Conservation (phyloP, 2,113 vertebrate genomes). For the Cyprinus carpio region DNA sequence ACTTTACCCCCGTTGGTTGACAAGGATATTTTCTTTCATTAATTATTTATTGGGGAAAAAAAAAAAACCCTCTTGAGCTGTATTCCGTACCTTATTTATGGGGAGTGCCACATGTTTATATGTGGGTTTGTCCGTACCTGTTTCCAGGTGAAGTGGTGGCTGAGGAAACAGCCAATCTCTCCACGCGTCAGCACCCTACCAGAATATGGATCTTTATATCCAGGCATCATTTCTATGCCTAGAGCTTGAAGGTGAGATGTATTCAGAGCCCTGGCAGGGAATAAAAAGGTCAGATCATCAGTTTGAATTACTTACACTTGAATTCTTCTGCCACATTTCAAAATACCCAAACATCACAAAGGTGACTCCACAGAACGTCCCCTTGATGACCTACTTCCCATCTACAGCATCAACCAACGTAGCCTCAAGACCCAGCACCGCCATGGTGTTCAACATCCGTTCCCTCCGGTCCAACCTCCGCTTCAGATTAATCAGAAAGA, state of each 20-base stretch:
- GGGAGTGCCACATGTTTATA: background rate
- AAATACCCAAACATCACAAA: background rate
- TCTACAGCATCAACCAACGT: slow-evolving; percentile 89
- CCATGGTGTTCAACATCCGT: slow-evolving; percentile 86
- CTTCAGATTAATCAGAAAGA: slow-evolving; percentile 94
- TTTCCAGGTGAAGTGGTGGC: slow-evolving; percentile 91
- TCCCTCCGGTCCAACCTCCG: slow-evolving; percentile 87
- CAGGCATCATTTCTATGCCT: slow-evolving; percentile 92
- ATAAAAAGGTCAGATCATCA: background rate
- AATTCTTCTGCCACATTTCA: too few relatives aligned
- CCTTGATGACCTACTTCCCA: slow-evolving; percentile 82
- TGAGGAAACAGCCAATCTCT: slow-evolving; percentile 97
- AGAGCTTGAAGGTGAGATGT: slow-evolving; percentile 88
- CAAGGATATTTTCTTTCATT: too few relatives aligned
- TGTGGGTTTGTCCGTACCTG: slow-evolving; percentile 75
- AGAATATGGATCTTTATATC: slow-evolving; percentile 91
- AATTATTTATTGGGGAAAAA: too few relatives aligned
- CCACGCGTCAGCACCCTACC: slow-evolving; percentile 91
- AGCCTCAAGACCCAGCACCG: slow-evolving; percentile 81
- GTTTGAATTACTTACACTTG: too few relatives aligned
- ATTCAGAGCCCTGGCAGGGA: slow-evolving; percentile 82
- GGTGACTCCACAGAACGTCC: background rate
- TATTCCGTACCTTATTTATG: background rate
- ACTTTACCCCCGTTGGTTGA: too few relatives aligned
- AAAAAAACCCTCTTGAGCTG: background rate